Percentiles rank a stretch among this genome's conserved stretches.
These are phyloP conservation scores for Graphium colonna DNA, from an alignment of 2,888 invertebrate species.

Conservation along the genomic window DNA sequence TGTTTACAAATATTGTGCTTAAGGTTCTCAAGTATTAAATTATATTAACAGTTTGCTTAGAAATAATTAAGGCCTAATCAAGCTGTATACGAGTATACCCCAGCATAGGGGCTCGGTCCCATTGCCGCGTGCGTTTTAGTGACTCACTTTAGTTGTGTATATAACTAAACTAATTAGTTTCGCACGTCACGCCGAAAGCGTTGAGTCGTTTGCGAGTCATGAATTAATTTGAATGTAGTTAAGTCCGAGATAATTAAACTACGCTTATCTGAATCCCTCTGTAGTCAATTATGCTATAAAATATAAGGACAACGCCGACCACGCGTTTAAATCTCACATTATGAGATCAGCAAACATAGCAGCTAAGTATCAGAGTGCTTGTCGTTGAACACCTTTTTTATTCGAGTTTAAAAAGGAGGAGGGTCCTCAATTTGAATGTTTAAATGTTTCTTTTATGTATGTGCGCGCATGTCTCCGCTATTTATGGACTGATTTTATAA, in stretches of 20 bases:
- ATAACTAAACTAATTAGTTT: slow-evolving; percentile 19
- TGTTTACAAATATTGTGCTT: background rate
- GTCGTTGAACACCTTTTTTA: too few relatives aligned
- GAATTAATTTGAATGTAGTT: background rate
- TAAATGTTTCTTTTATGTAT: too few relatives aligned
- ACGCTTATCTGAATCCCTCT: too few relatives aligned
- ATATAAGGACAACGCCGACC: too few relatives aligned
- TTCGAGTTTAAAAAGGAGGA: too few relatives aligned
- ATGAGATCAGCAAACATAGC: too few relatives aligned
- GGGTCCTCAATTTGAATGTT: too few relatives aligned
- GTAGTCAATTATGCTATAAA: too few relatives aligned
- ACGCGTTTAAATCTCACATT: too few relatives aligned
- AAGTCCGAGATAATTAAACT: background rate
- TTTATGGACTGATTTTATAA: too few relatives aligned
- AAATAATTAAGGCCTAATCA: background rate
- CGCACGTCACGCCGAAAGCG: slow-evolving; percentile 7
- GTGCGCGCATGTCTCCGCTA: too few relatives aligned
- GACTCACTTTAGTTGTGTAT: slow-evolving; percentile 10
- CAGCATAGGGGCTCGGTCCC: background rate
- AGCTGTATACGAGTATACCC: background rate
- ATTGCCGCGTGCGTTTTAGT: slow-evolving; percentile 2
- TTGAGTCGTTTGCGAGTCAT: background rate
- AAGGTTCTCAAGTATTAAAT: background rate
- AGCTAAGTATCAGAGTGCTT: too few relatives aligned
- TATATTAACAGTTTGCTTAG: background rate